Percentiles rank a stretch among this genome's conserved stretches.
phyloP scores from a whole-genome alignment of 30 jellyfish, hydroid and myxozoan genomes.

The Cassiopea andromeda region DNA sequence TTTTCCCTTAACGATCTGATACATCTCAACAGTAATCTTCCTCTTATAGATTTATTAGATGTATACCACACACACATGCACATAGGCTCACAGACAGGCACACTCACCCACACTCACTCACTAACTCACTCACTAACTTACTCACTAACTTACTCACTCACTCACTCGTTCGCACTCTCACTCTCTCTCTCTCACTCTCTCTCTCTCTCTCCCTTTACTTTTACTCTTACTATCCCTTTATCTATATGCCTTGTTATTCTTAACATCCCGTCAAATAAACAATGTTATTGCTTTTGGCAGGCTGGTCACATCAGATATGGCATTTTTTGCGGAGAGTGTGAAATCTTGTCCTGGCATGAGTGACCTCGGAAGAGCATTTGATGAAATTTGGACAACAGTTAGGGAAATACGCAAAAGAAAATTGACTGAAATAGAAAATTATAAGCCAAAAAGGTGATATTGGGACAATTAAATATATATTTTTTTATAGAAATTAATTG shows the following conservation, averaged over 20 bases:
- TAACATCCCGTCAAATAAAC: not conserved
- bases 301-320: conserved; percentile 92
- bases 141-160: too few species aligned
- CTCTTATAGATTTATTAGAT: too few species aligned
- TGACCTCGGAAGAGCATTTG: conserved; percentile 70
- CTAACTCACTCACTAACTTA: too few species aligned
- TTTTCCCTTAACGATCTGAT: too few species aligned
- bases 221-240: too few species aligned
- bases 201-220: too few species aligned
- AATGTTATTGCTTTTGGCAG: conserved; percentile 22
- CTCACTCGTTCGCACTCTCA: too few species aligned
- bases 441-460: conserved; percentile 51
- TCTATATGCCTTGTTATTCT: not conserved
- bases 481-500: not conserved
- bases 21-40: too few species aligned
- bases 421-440: conserved; percentile 28
- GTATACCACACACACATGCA: too few species aligned
- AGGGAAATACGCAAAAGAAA: conserved; percentile 76
- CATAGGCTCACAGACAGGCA: too few species aligned
- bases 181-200: too few species aligned
- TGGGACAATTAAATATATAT: not conserved
- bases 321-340: conserved; percentile 84
- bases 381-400: conserved; percentile 86
- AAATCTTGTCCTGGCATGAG: conserved; percentile 79
- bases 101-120: too few species aligned